Base-by-base conservation (phyloP, 64 coral and sea anemone species). In the Dendrophyllia cribrosa region DNA sequence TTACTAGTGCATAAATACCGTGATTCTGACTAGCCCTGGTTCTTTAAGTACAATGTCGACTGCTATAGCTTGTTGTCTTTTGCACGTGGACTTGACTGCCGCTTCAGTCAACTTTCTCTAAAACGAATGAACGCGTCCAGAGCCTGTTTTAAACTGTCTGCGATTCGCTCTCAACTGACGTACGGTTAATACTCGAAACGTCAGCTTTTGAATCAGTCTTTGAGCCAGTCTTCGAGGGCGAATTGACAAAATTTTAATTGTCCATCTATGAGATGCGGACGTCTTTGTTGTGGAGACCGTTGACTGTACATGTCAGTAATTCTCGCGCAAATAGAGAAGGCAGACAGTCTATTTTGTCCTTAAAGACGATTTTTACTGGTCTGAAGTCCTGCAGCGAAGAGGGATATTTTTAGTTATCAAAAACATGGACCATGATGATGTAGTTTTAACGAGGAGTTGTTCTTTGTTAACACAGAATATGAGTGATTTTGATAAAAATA, bases 11-110 rank as follows among this genome's bases (percentile, higher is more conserved):
- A 10, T 68, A 16, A 48, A 4, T 13, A 20, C 7, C 5, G 5
- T 51, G 1, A 24, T 13, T 16, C 19, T 51, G 15, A 47, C 21
- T 63, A 48, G 45, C 13, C 16, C 26, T 34, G 45, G 43, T 44
- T 15, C 14, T 75, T 48, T 50, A 48, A 5, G 4, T 17, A 48
- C 0, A 50, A 50, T 11, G 45, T 16, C 45, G 20, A 50, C 19
- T 84, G 61, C 59, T 66, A 48, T n/a, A n/a, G n/a, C n/a, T n/a
- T n/a, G 60, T 45, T 66, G 9, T 66, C 60, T 49, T 14, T 83
- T 65, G 17, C 43, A 3, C 3, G 52, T 55, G 52, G 52, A 55
- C 3, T 55, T 55, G 6, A 55, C 6, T 55, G 52, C 52, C 52
- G 3, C 52, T 55, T 1, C 6, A 55, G 52, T 55, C 52, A 8